These are phyloP conservation scores for Nematostella vectensis DNA, from an alignment of 92 coral and sea anemone species.

Conservation along the genomic window DNA sequence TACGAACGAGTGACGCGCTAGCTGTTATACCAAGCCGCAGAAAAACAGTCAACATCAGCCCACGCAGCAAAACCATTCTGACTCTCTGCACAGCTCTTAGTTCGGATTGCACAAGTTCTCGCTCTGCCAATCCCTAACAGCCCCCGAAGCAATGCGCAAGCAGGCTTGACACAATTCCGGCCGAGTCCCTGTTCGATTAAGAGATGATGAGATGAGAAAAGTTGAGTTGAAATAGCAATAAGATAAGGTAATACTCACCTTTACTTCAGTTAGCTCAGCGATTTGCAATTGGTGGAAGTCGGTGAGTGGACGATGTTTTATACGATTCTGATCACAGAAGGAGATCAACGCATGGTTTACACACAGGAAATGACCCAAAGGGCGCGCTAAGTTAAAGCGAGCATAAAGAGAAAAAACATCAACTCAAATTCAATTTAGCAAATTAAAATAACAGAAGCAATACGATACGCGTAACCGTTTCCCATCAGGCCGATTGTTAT, in stretches of 20 bases:
- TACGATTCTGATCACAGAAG: slow-evolving; percentile 27
- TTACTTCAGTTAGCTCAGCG: slow-evolving; percentile 10
- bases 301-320: slow-evolving; percentile 24
- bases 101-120: no score
- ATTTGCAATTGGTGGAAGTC: slow-evolving; percentile 16
- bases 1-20: slow-evolving; percentile 3
- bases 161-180: no score
- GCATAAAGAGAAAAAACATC: slow-evolving; percentile 24
- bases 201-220: no score
- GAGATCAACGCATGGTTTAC: slow-evolving; percentile 13
- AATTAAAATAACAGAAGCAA: slow-evolving; percentile 2
- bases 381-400: slow-evolving; percentile 15
- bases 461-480: background rate
- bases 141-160: no score
- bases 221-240: no score
- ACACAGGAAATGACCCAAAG: slow-evolving; percentile 25
- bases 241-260: no score
- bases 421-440: slow-evolving; percentile 31
- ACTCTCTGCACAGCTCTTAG: no score
- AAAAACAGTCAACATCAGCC: background rate
- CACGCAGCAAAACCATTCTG: slow-evolving; percentile 6
- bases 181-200: no score
- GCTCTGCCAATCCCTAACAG: no score
- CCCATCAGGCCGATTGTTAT: background rate
- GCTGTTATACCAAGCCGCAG: background rate